Base-by-base conservation (phyloP, 2,888 invertebrate genomes). In the Isoperla grammatica region DNA sequence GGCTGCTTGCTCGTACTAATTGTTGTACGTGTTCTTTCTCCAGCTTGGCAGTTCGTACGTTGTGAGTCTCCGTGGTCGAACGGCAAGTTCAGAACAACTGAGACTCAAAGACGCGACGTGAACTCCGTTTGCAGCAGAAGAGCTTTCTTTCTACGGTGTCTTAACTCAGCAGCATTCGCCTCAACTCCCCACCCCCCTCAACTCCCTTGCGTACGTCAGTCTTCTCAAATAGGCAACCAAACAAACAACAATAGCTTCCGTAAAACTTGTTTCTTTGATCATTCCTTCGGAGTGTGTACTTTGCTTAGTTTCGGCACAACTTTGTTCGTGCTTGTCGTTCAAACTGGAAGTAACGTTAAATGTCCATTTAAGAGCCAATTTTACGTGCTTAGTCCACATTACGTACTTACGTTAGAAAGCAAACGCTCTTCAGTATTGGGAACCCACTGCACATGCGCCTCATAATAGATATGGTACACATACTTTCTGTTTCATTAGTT, bases 21-120 rank as follows among this genome's bases (percentile, higher is more conserved):
- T 43, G 3, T 46, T 9, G 39, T 56, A 45, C 29, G 20, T 56
- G 12, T 49, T 40, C 42, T 61, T 49, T 55, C 57, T 55, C 20
- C 62, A 61, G 61, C 62, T 62, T 40, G 59, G 53, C 39, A 62
- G 61, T 56, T 49, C 61, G 17, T 50, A 60, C 57, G 50, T 65
- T 50, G 67, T 67, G 64, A 71, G 71, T 66, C 69, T 74, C 65
- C 71, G 74, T 65, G 72, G 74, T 61, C 71, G 75, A 64, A 76
- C 76, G 64, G 74, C 74, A 62, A 76, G 76, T 68, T 73, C 76
- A 55, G 76, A 77, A 68, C 73, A 75, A 59, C 66, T 69, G 35
- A 57, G 65, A 39, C 66, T 56, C 12, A 53, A 56, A 23, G 62
- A 60, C 19, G 48, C 61, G 2, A 49, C 61, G 23, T 64, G 57